Base-by-base conservation (phyloP, 2,888 invertebrate genomes). In the Plebejus argus region DNA sequence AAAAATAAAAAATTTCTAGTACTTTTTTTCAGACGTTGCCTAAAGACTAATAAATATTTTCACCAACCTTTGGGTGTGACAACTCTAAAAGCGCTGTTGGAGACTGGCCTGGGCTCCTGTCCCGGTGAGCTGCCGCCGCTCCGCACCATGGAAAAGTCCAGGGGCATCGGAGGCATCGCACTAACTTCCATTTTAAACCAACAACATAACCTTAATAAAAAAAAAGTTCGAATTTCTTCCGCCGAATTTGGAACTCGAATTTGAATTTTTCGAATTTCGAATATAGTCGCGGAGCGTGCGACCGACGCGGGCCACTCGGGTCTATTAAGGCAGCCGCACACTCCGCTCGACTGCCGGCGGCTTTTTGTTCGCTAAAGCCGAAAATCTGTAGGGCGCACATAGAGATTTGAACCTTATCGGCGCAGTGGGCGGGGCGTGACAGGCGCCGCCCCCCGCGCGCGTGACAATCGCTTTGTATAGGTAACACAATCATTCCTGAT, bases 141-240 rank as follows among this genome's bases (percentile, higher is more conserved):
- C 86, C 94, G 87, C 89, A 94, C 93, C 94, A 95, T 93, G 79
- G 96, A 96, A 90, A 95, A 96, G 95, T 96, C 96, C 90, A 96
- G 88, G 78, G 96, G 96, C 95, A 96, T 95, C 79, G 94, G 93
- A 79, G 94, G 90, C 91, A 95, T 94, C 76, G 95, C 93, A 94
- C 95, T 95, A 83, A 96, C 90, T 92, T 96, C 95, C 94, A 96
- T 94, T 85, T 91, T 95, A 81, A 86, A 83, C 79, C 77, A 70
- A 70, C 56, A 56, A 81, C 81, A 82, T 81, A 79, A 81, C 82
- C 83, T 83, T 78, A 78, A 83, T 82, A 85, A 6, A 66, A 33
- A 66, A 66, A 61, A 61, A 66, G 15, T 66, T 23, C 61, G 12
- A 66, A 66, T 86, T 83, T 84, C 72, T 76, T 61, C 45, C 49